These are phyloP conservation scores for Trichechus manatus DNA, from an alignment of 2,113 vertebrate genomes.

Conservation along the genomic window DNA sequence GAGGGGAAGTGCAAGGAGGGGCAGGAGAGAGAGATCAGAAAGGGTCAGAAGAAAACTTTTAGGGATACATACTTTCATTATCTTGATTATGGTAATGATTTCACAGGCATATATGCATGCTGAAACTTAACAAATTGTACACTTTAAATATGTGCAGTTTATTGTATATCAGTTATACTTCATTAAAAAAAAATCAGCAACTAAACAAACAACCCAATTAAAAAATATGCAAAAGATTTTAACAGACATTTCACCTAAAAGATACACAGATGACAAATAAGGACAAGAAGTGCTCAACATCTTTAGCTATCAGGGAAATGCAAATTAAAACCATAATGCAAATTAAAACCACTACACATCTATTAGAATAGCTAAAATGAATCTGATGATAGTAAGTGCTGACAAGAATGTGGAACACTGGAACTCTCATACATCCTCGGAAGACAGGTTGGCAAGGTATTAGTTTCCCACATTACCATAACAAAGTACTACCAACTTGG, in stretches of 20 bases:
- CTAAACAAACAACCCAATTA: constrained; percentile 16
- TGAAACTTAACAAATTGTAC: neutral
- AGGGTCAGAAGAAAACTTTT: neutral
- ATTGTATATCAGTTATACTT: neutral
- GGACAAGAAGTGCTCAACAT: too few species aligned
- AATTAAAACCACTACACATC: neutral
- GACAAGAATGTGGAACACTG: too few species aligned
- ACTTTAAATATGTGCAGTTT: neutral
- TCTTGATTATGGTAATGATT: neutral
- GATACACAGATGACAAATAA: too few species aligned
- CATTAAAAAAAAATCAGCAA: neutral
- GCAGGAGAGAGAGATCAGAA: neutral
- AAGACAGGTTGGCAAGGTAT: too few species aligned
- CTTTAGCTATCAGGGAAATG: too few species aligned
- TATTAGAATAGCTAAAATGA: neutral
- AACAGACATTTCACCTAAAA: too few species aligned
- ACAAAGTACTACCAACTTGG: too few species aligned
- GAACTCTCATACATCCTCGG: neutral
- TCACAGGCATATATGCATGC: neutral
- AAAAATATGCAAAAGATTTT: neutral
- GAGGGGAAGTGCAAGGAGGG: neutral
- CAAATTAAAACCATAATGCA: neutral
- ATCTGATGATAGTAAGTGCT: neutral
- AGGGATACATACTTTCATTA: neutral
- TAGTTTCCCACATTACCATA: too few species aligned